Evolutionary conservation across 2,888 invertebrate species (phyloP).

Genomic region (Apamea sordens): DNA sequence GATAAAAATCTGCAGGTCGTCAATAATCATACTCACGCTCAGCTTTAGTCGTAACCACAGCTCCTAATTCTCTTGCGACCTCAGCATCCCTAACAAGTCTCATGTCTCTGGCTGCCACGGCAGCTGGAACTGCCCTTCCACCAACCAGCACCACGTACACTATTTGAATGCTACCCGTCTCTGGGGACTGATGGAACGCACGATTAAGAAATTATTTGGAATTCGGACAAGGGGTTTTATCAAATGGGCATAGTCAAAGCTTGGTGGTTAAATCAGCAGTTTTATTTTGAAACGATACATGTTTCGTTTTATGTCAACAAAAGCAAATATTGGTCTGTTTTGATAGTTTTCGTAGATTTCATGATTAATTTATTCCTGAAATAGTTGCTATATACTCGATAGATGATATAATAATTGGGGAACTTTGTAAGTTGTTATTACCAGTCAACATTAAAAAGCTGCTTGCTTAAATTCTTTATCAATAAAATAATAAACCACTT

Average conservation of each 20-base stretch:
- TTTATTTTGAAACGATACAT: background rate
- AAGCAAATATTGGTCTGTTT: background rate
- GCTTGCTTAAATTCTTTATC: background rate
- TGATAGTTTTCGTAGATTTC: background rate
- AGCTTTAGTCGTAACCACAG: constrained; percentile 94
- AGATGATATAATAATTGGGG: constrained; percentile 7
- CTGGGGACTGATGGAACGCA: constrained; percentile 76
- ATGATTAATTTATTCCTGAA: background rate
- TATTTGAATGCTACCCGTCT: constrained; percentile 91
- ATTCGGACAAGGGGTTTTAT: background rate
- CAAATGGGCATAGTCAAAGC: background rate
- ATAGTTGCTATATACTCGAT: background rate
- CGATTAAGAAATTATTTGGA: background rate
- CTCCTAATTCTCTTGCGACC: constrained; percentile 93
- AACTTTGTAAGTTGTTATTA: background rate
- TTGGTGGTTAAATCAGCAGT: no score
- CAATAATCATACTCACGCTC: constrained; percentile 92
- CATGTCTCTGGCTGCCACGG: constrained; percentile 96
- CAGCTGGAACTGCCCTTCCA: constrained; percentile 94
- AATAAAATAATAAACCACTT: constrained; percentile 23
- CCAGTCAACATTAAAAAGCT: background rate
- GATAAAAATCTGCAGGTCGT: background rate
- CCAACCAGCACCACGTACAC: constrained; percentile 95
- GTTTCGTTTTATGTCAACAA: background rate
- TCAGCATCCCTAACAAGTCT: constrained; percentile 94